Percentiles rank a stretch among this genome's conserved stretches.
Conservation (phyloP, 2,888 invertebrate genomes). For the Thalpophila matura region DNA sequence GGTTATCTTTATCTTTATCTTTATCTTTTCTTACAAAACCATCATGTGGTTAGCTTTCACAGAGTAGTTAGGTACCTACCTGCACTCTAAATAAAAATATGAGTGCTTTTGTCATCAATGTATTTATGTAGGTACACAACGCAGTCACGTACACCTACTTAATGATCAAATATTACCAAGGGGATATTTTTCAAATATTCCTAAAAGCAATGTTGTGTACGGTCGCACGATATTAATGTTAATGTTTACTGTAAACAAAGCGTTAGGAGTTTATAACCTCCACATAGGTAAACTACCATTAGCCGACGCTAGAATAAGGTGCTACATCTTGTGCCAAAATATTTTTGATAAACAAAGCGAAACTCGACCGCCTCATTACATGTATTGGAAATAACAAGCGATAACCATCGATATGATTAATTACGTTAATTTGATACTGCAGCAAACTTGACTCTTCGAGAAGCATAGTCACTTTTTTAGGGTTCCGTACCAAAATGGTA, state of each 20-base stretch:
- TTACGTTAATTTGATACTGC: background rate
- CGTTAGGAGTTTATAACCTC: constrained; percentile 53
- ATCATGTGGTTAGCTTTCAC: constrained; percentile 1
- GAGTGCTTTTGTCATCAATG: constrained; percentile 21
- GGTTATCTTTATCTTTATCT: no score
- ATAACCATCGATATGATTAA: constrained; percentile 18
- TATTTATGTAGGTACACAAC: constrained; percentile 4
- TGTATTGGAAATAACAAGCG: constrained; percentile 9
- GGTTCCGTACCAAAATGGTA: no score
- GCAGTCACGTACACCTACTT: constrained; percentile 10
- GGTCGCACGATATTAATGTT: constrained; percentile 48
- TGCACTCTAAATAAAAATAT: constrained; percentile 20
- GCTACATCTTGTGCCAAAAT: constrained; percentile 29
- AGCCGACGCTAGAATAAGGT: constrained; percentile 19
- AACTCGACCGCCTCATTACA: constrained; percentile 18
- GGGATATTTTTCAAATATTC: constrained; percentile 43
- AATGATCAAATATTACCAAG: constrained; percentile 47
- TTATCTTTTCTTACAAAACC: no score
- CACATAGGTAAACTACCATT: constrained; percentile 52
- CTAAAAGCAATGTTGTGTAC: constrained; percentile 47
- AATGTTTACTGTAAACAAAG: constrained; percentile 52
- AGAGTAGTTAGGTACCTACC: no score
- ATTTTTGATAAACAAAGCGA: constrained; percentile 31
- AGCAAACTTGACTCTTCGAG: background rate
- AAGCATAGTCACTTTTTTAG: no score